Evolutionary conservation across 2,113 vertebrate species (phyloP), one percentile per base, ranked within the genome.

Genomic region (Chloroceryle aenea): DNA sequence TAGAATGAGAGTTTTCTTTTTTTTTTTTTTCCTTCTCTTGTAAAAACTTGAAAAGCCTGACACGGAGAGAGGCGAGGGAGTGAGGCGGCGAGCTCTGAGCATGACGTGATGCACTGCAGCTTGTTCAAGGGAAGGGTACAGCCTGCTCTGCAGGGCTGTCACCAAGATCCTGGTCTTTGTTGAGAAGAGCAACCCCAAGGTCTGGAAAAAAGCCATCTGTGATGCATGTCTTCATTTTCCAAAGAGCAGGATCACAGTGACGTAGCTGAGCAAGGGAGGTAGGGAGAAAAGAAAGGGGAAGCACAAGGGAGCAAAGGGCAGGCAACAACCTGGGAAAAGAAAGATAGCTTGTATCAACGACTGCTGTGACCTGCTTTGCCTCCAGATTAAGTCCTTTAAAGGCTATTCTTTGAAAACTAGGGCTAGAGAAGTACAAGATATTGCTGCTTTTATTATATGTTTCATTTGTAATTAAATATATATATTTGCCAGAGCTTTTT

Each of bases 11-110:
- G 69, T 36, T 75, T 87, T 18, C 14, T 63, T 62, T n/a, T 30
- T 42, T 69, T 64, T 48, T 30, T 14, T 29, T 43, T 48, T 48
- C 26, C 12, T n/a, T 43, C 40, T 25, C 30, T 42, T 86, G 25
- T 20, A 93, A 79, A 45, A 96, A 84, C 64, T 79, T 93, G 88
- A 89, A 84, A 96, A 94, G 86, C 76, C 72, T 92, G 79, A 93
- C 77, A 85, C 5, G 0, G 68, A 86, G 61, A 90, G 56, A 84
- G 52, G 52, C 5, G 2, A 92, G 69, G 81, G 89, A 91, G 71
- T 36, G 62, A 95, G 53, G 42, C 16, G 2, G 53, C 25, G 1
- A 0, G 0, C 48, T 82, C 58, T 0, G 23, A 86, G 36, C 53
- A 50, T 82, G 73, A 79, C 1, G 6, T 90, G 91, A 77, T 91